These are phyloP conservation scores for Rhyacichthys aspro DNA, from an alignment of 2,797 vertebrate genomes.

Conservation along the genomic window DNA sequence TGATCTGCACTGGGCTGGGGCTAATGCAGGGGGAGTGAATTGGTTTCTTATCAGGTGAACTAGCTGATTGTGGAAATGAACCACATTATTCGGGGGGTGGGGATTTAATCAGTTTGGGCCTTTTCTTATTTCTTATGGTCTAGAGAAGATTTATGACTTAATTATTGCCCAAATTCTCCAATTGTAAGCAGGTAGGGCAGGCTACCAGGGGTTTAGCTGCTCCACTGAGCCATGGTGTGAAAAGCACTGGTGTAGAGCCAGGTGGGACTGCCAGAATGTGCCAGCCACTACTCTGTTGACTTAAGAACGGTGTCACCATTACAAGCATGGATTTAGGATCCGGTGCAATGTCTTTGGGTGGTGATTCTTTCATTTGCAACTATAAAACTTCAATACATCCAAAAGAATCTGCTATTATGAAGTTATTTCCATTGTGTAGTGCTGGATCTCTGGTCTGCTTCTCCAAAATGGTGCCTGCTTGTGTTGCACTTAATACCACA, in stretches of 20 bases:
- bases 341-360: neutral
- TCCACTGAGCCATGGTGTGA: constrained; percentile 62
- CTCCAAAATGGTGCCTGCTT: no score
- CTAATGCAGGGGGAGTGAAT: constrained; percentile 60
- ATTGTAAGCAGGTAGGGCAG: constrained; percentile 62
- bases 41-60: constrained; percentile 74
- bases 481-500: no score
- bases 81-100: constrained; percentile 55
- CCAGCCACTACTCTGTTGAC: constrained; percentile 47
- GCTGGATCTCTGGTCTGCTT: no score
- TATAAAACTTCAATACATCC: no score
- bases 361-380: neutral
- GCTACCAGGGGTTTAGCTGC: constrained; percentile 62
- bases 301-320: constrained; percentile 27
- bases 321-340: neutral
- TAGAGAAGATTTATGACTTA: constrained; percentile 82
- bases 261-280: constrained; percentile 54
- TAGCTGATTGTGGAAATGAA: constrained; percentile 63
- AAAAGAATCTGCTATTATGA: no score
- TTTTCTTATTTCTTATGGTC: constrained; percentile 72
- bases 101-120: constrained; percentile 55
- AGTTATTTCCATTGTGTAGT: no score
- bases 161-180: constrained; percentile 79
- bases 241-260: constrained; percentile 63
- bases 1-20: constrained; percentile 53